These are phyloP conservation scores for Proteles cristata DNA, from an alignment of 2,113 vertebrate species.

Conservation along the genomic window DNA sequence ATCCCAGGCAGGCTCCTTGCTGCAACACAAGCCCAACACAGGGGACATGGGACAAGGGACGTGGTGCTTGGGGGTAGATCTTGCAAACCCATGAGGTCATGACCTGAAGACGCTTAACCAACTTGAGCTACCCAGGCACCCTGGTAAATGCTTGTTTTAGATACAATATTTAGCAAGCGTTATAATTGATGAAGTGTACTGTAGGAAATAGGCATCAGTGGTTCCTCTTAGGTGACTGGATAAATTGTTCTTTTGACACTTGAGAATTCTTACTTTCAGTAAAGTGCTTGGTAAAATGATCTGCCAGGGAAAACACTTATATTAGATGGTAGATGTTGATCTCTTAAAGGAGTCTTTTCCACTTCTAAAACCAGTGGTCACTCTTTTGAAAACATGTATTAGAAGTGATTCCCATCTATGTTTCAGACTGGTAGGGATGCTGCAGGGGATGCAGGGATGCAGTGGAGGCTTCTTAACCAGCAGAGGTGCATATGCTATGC, in stretches of 20 bases:
- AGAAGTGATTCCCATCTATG: not conserved
- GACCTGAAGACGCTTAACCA: too few relatives aligned
- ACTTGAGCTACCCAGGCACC: too few relatives aligned
- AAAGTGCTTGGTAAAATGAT: not conserved
- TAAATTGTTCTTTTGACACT: constrained; percentile 51
- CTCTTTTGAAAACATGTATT: constrained; percentile 19
- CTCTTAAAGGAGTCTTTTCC: constrained; percentile 17
- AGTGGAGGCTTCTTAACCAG: not conserved
- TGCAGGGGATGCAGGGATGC: not conserved
- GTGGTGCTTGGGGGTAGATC: too few relatives aligned
- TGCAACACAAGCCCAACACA: too few relatives aligned
- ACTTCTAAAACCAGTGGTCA: not conserved
- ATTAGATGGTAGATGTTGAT: not conserved
- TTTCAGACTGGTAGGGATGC: not conserved
- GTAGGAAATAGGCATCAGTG: not conserved
- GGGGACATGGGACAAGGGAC: too few relatives aligned
- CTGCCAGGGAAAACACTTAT: constrained; percentile 28
- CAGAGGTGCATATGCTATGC: not conserved
- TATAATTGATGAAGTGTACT: not conserved
- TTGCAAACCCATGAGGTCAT: too few relatives aligned
- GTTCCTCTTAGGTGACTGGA: not conserved
- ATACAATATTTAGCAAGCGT: not conserved
- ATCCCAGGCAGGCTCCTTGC: too few relatives aligned
- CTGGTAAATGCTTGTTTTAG: constrained; percentile 86
- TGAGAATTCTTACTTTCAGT: constrained; percentile 53